Base-by-base conservation (phyloP, 2,113 vertebrate genomes). In the Spea multiplicata region DNA sequence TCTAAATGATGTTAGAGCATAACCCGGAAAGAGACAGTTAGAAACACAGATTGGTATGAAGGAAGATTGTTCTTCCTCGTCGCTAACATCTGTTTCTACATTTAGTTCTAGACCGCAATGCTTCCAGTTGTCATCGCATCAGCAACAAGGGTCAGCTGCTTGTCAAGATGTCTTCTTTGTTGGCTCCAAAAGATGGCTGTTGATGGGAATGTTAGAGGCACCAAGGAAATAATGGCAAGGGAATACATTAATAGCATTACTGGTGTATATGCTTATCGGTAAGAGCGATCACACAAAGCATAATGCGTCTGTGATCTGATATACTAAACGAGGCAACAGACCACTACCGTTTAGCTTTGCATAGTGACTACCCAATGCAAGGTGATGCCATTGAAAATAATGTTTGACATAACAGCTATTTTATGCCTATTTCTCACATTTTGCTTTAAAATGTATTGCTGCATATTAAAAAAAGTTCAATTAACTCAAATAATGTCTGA, bases 201-300 rank as follows among this genome's bases (percentile, higher is more conserved):
- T 78, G 76, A 78, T 78, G 62, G 69, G 70, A 72, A 79, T 79
- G 76, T 65, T 79, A 57, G 45, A 57, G 71, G 70, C 50, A 47
- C 52, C 44, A 44, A 66, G 76, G 76, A 67, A 61, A 73, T 59
- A 73, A 68, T 13, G 45, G 45, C 62, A 48, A 73, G 66, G 64
- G 64, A 73, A 73, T 80, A 80, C 71, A 73, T 80, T 73, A 73
- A 73, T 80, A 80, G 71, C 64, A 80, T 80, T 80, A 80, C 62
- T 73, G 46, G 61, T 79, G 61, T 61, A 45, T 79, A 79, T 62
- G 66, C 47, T 72, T 72, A 78, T 71, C 59, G 73, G 30, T 45
- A 59, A 59, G 13, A 57, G 4, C 17, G 71, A 66, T 73, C 71
- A 80, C 64, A 67, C 52, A 67, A 46, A 73, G 9, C 8, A 67